phyloP scores from a whole-genome alignment of 1,140 invertebrate species.

The Geopemphigus sp. region DNA sequence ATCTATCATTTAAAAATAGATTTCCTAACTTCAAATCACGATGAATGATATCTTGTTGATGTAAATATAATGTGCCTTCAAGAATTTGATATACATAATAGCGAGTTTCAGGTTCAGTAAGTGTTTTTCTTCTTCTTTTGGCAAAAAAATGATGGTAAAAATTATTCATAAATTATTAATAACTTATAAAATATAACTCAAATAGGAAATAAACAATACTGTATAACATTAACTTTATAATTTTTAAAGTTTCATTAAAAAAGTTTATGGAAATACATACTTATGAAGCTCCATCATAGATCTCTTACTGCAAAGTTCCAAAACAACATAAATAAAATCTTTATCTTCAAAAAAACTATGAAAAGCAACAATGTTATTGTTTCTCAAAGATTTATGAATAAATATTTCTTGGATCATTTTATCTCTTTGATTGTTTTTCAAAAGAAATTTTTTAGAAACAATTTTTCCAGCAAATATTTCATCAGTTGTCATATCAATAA shows the following conservation, averaged over 20 bases:
- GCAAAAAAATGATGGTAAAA: no score
- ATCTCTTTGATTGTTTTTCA: conserved; percentile 90
- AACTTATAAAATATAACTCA: no score
- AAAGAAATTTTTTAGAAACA: conserved; percentile 87
- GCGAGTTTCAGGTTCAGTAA: conserved; percentile 92
- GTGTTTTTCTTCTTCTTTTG: conserved; percentile 70
- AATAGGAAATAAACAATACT: no score
- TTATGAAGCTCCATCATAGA: conserved; percentile 89
- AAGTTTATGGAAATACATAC: conserved; percentile 50
- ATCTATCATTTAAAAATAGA: conserved; percentile 89
- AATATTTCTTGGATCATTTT: conserved; percentile 95
- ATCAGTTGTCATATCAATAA: conserved; percentile 74
- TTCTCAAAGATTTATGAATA: conserved; percentile 83
- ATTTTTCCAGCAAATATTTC: conserved; percentile 93
- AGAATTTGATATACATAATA: conserved; percentile 94
- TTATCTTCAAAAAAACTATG: conserved; percentile 92
- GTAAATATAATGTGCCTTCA: conserved; percentile 86
- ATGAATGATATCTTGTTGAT: conserved; percentile 88
- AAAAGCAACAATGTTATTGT: conserved; percentile 92
- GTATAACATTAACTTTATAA: no score
- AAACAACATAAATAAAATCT: conserved; percentile 91
- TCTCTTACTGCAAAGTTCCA: conserved; percentile 91
- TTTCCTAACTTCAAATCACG: conserved; percentile 96
- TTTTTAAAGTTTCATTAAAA: no score
- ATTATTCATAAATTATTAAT: no score